phyloP scores from a whole-genome alignment of 2,113 vertebrate species.

The Climacteris rufus region DNA sequence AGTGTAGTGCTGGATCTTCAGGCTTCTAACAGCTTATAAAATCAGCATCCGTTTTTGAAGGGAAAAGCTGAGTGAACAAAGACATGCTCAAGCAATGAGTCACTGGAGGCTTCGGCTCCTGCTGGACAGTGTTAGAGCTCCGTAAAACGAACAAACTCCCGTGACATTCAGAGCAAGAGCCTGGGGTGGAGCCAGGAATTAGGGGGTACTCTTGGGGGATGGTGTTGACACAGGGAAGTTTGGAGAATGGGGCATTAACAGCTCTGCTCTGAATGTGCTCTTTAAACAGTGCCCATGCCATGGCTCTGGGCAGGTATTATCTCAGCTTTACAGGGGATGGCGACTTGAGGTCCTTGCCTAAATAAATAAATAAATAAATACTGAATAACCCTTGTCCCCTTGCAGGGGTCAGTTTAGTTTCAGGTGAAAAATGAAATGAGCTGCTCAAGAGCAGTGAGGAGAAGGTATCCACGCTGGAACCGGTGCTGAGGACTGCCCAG shows the following conservation, averaged over 20 bases:
- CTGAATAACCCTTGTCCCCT: not conserved
- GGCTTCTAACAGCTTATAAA: slow-evolving; percentile 41
- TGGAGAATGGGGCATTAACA: not conserved
- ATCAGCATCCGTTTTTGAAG: not conserved
- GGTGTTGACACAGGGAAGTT: not conserved
- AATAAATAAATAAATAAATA: not conserved
- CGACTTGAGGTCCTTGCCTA: not conserved
- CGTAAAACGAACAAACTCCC: not conserved
- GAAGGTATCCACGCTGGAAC: rapidly evolving
- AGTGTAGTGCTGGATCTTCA: slow-evolving; percentile 12
- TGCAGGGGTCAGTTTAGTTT: not conserved
- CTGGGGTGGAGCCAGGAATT: not conserved
- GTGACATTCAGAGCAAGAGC: not conserved
- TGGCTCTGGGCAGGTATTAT: not conserved
- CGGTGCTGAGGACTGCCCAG: not conserved
- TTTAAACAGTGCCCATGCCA: not conserved
- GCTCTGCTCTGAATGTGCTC: not conserved
- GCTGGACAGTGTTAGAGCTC: not conserved
- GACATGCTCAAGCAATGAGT: not conserved
- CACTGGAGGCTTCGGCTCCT: not conserved
- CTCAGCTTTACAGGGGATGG: not conserved
- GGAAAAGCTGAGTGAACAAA: slow-evolving; percentile 15
- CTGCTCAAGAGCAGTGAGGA: not conserved
- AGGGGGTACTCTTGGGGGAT: not conserved
- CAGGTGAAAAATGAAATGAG: not conserved